A percentile compares a stretch with the other conserved stretches of the same genome.
Evolutionary conservation across 92 coral and sea anemone genomes (phyloP).

Genomic region (Palythoa heliodiscus): DNA sequence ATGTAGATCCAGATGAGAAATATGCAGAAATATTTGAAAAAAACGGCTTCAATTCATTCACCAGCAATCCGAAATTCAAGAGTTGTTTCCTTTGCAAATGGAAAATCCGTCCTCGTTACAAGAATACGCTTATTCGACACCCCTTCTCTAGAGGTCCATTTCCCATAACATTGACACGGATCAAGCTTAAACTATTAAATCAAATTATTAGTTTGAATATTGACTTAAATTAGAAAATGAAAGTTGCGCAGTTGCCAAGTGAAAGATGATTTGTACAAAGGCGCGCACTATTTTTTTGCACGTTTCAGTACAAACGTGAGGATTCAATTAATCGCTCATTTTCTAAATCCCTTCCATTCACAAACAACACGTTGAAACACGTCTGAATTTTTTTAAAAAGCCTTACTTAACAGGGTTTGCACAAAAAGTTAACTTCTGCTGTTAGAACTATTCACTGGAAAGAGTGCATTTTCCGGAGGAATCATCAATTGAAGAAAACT

Average conservation of each 20-base stretch:
- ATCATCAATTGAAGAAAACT: neutral
- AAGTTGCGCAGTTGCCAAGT: constrained; percentile 32
- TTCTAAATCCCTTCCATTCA: constrained; percentile 12
- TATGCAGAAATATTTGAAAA: neutral
- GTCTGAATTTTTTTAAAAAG: constrained; percentile 17
- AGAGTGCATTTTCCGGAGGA: neutral
- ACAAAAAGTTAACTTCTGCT: neutral
- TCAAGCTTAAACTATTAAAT: constrained; percentile 38
- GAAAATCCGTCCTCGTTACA: neutral
- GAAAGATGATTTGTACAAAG: constrained; percentile 1
- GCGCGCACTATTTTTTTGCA: constrained; percentile 18
- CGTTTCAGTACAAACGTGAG: constrained; percentile 40
- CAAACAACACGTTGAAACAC: constrained; percentile 24
- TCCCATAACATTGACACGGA: constrained; percentile 34
- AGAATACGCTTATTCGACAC: constrained; percentile 1
- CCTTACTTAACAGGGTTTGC: neutral
- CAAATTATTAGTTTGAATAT: constrained; percentile 32
- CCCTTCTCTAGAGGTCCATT: neutral
- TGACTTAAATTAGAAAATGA: constrained; percentile 21
- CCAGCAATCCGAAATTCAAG: neutral
- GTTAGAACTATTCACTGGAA: neutral
- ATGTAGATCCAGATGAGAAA: constrained; percentile 26
- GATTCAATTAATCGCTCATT: constrained; percentile 35
- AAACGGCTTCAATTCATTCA: constrained; percentile 12
- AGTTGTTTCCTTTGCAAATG: neutral